Evolutionary conservation across 2,888 invertebrate species (phyloP).

Genomic region (Tiliacea aurago): DNA sequence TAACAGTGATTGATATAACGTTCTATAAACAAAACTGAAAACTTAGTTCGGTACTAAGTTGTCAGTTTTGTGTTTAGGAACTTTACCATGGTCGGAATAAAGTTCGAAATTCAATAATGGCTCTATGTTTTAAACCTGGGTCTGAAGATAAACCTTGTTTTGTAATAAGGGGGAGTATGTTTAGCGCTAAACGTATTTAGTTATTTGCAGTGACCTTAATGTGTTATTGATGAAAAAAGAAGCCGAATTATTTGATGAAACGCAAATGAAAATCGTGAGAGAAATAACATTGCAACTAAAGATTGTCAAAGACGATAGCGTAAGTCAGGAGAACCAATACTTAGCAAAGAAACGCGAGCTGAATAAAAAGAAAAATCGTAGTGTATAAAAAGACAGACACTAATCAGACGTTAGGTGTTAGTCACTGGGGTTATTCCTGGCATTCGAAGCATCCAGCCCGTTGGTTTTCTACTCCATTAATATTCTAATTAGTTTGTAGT

Average conservation of each 20-base stretch:
- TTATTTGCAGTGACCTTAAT: too few species aligned
- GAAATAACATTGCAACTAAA: not conserved
- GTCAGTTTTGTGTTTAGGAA: too few species aligned
- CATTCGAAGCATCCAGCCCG: slow-evolving; percentile 60
- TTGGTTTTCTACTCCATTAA: slow-evolving; percentile 62
- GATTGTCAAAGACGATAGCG: slow-evolving; percentile 12
- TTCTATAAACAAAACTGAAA: too few species aligned
- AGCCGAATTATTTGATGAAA: not conserved
- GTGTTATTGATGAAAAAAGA: not conserved
- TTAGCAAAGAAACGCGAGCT: slow-evolving; percentile 43
- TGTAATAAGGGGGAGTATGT: too few species aligned
- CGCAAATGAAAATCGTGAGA: not conserved
- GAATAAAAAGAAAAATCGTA: slow-evolving; percentile 57
- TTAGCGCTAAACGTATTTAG: not conserved
- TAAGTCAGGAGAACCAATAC: slow-evolving; percentile 27
- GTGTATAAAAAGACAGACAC: slow-evolving; percentile 61
- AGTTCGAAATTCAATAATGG: too few species aligned
- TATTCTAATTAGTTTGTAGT: slow-evolving; percentile 68
- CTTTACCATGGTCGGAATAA: too few species aligned
- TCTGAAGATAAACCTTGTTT: too few species aligned
- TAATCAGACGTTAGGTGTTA: slow-evolving; percentile 60
- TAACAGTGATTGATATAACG: too few species aligned
- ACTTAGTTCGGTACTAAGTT: too few species aligned
- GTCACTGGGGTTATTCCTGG: slow-evolving; percentile 64
- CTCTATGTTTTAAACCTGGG: too few species aligned